phyloP scores from a whole-genome alignment of 2,797 vertebrate species.

The Cossypha dichroa region DNA sequence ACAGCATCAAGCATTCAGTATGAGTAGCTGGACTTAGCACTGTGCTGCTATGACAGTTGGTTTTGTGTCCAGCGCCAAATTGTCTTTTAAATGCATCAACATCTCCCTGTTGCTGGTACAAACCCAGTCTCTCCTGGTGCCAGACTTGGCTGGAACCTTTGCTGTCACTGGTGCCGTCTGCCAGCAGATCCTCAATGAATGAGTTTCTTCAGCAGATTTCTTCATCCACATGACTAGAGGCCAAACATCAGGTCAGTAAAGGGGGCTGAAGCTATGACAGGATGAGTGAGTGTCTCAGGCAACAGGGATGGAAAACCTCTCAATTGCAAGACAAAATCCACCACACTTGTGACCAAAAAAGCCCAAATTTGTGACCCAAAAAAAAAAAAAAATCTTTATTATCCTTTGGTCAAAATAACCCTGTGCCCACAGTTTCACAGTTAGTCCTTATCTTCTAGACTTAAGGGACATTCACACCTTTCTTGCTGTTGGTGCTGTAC shows the following conservation, averaged over 20 bases:
- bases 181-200: background rate
- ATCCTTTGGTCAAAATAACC: background rate
- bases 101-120: background rate
- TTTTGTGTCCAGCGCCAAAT: background rate
- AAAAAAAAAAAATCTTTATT: background rate
- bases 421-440: no score
- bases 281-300: fast-evolving
- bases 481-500: background rate
- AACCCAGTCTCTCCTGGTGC: background rate
- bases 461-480: background rate
- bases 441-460: background rate
- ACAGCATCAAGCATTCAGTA: background rate
- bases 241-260: background rate
- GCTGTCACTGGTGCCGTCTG: background rate
- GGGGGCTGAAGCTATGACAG: background rate
- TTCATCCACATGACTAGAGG: background rate
- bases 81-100: background rate
- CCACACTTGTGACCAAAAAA: background rate
- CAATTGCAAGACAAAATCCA: background rate
- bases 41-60: background rate
- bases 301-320: background rate
- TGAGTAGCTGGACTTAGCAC: background rate
- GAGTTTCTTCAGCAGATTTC: background rate
- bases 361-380: background rate
- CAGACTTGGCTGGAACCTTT: background rate